Evolutionary conservation across 1,140 invertebrate genomes (phyloP).

Genomic region (Littorina saxatilis): DNA sequence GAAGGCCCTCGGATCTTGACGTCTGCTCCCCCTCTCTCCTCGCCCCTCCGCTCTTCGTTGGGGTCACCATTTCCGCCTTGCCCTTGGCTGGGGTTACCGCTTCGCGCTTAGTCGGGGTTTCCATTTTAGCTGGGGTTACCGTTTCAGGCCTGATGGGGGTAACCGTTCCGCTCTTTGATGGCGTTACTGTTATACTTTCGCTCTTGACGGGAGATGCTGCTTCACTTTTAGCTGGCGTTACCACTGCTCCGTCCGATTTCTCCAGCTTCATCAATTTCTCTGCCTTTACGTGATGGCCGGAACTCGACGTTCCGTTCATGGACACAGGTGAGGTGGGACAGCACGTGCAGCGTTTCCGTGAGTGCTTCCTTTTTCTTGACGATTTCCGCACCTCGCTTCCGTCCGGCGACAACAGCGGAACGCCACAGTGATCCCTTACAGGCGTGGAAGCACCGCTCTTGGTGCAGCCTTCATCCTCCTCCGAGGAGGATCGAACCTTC

Average conservation of each 20-base stretch:
- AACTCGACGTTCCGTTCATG: not conserved
- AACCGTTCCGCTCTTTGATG: too few species aligned
- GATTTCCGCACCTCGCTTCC: not conserved
- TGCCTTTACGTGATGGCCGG: not conserved
- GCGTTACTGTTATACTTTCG: too few species aligned
- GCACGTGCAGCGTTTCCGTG: not conserved
- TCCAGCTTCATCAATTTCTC: too few species aligned
- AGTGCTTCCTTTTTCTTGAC: not conserved
- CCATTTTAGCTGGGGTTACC: too few species aligned
- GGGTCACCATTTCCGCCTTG: not conserved
- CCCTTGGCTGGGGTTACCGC: not conserved
- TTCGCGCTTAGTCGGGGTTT: too few species aligned
- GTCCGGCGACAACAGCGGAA: not conserved
- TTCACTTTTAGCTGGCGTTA: not conserved
- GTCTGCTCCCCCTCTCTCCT: not conserved
- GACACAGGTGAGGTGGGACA: not conserved
- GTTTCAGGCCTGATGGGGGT: too few species aligned
- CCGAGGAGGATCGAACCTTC: too few species aligned
- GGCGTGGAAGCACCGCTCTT: not conserved
- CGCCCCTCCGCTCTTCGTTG: not conserved
- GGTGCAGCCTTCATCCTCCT: not conserved
- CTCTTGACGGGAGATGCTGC: too few species aligned
- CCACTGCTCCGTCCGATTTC: not conserved
- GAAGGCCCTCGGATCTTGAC: not conserved
- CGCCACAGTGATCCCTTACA: not conserved